phyloP scores from a whole-genome alignment of 2,113 vertebrate genomes.

The Mesitornis unicolor region DNA sequence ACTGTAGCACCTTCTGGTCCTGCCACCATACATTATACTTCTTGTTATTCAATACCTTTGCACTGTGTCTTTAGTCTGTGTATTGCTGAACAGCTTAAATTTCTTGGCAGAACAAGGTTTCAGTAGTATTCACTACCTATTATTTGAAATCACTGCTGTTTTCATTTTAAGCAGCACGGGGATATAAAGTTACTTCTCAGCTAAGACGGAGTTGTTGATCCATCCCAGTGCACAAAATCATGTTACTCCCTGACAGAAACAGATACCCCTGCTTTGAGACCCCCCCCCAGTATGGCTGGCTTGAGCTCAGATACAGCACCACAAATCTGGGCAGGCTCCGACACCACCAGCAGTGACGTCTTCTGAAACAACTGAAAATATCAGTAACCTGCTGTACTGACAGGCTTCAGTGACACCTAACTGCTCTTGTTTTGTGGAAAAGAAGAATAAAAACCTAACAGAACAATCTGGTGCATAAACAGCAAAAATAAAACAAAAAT shows the following conservation, averaged over 20 bases:
- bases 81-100: not conserved
- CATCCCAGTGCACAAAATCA: not conserved
- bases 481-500: not conserved
- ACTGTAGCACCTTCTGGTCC: not conserved
- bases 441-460: not conserved
- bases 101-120: not conserved
- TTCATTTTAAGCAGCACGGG: not conserved
- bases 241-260: not conserved
- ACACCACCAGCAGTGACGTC: not conserved
- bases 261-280: not conserved
- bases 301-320: not conserved
- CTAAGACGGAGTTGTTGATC: not conserved
- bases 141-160: not conserved
- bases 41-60: rapidly evolving
- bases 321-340: not conserved
- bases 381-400: not conserved
- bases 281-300: not conserved
- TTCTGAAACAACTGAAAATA: not conserved
- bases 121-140: not conserved
- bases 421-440: not conserved
- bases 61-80: not conserved
- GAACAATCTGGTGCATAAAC: not conserved
- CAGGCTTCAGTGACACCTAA: not conserved
- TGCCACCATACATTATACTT: not conserved
- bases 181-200: not conserved